Evolutionary conservation across 2,888 invertebrate species (phyloP).

Genomic region (Rhodophaea formosa): DNA sequence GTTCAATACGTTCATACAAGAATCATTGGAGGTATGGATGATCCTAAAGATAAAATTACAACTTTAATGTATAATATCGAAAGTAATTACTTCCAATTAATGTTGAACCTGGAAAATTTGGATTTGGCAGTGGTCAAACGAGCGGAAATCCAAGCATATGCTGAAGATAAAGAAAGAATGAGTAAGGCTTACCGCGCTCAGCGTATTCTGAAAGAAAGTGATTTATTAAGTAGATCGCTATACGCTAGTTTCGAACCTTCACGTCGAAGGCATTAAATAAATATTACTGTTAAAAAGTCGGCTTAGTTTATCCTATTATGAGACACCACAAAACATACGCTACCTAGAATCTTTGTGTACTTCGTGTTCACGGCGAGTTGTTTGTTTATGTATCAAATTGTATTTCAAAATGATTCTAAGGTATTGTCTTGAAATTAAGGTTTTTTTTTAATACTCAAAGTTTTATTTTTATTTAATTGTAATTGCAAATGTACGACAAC

Average conservation of each 20-base stretch:
- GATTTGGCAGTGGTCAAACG: conserved; percentile 35
- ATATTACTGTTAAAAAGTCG: conserved; percentile 7
- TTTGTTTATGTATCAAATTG: too few species aligned
- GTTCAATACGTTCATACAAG: conserved; percentile 37
- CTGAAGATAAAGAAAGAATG: conserved; percentile 36
- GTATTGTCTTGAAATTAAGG: too few species aligned
- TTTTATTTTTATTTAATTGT: too few species aligned
- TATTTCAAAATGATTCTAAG: too few species aligned
- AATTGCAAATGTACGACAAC: too few species aligned
- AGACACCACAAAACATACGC: too few species aligned
- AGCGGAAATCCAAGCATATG: conserved; percentile 35
- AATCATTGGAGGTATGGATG: conserved; percentile 34
- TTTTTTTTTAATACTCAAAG: too few species aligned
- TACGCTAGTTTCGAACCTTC: conserved; percentile 40
- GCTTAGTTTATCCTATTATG: conserved; percentile 15
- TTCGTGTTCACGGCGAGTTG: too few species aligned
- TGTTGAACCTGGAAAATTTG: conserved; percentile 32
- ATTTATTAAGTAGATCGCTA: conserved; percentile 37
- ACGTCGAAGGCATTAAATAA: conserved; percentile 21
- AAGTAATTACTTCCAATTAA: conserved; percentile 32
- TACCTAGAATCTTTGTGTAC: too few species aligned
- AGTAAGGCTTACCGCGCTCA: conserved; percentile 38
- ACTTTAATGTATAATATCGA: conserved; percentile 37
- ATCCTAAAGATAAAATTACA: conserved; percentile 37
- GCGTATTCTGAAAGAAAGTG: conserved; percentile 35